These are phyloP conservation scores for Papilio polytes DNA, from an alignment of 1,140 invertebrate species.

Conservation along the genomic window DNA sequence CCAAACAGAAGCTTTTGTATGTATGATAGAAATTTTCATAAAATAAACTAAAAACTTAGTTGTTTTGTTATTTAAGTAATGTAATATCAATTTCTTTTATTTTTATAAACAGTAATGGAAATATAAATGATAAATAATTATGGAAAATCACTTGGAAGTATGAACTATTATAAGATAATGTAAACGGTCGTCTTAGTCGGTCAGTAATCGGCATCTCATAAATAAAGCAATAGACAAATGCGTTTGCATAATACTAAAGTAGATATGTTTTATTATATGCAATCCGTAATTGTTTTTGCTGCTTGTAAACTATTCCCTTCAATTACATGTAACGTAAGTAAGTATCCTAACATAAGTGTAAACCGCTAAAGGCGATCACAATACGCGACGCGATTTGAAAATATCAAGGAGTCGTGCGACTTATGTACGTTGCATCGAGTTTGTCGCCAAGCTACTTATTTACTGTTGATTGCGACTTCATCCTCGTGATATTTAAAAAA, in stretches of 20 bases:
- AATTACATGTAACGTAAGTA: background rate
- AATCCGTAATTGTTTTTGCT: background rate
- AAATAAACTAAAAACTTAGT: background rate
- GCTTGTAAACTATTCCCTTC: background rate
- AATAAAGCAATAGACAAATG: slow-evolving; percentile 25
- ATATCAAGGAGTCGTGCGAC: background rate
- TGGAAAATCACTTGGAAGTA: background rate
- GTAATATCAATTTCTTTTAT: background rate
- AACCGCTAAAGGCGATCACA: too few species aligned
- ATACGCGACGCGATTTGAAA: background rate
- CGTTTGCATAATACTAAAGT: background rate
- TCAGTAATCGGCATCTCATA: background rate
- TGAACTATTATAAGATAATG: background rate
- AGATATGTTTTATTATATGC: background rate
- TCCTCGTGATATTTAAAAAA: too few species aligned
- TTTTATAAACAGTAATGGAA: background rate
- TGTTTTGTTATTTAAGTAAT: background rate
- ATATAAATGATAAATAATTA: slow-evolving; percentile 5
- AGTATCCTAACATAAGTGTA: too few species aligned
- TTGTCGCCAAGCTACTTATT: too few species aligned
- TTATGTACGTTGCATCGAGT: too few species aligned
- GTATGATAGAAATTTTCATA: background rate
- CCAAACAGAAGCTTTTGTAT: background rate
- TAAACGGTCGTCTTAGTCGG: background rate
- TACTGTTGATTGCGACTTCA: too few species aligned